Percentiles rank a stretch among this genome's conserved stretches.
phyloP scores from a whole-genome alignment of 2,888 invertebrate genomes.

The Caenorhabditis sp. region DNA sequence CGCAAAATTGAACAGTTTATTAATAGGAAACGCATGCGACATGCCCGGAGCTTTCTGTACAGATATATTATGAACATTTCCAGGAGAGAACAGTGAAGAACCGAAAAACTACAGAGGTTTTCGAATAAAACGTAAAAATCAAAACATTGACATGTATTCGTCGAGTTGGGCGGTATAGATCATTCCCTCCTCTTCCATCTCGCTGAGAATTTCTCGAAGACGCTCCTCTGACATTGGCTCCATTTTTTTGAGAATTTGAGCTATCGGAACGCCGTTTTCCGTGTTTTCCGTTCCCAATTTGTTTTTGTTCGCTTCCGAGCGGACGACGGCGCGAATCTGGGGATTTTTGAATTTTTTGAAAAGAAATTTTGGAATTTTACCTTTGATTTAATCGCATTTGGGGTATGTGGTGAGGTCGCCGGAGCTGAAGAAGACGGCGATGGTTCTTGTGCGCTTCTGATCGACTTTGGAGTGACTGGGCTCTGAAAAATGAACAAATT shows the following conservation, averaged over 20 bases:
- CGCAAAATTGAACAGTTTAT: neutral
- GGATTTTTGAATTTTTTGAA: no score
- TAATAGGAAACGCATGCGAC: constrained; percentile 1
- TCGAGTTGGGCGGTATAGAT: constrained; percentile 11
- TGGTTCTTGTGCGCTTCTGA: neutral
- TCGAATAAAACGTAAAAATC: constrained; percentile 6
- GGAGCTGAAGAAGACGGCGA: no score
- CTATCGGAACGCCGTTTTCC: constrained; percentile 28
- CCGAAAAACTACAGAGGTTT: no score
- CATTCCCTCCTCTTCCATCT: constrained; percentile 26
- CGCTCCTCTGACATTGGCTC: neutral
- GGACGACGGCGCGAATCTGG: constrained; percentile 23
- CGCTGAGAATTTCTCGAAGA: constrained; percentile 9
- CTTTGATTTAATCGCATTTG: neutral
- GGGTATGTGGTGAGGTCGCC: neutral
- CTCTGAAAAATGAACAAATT: constrained; percentile 1
- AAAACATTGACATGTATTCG: constrained; percentile 24
- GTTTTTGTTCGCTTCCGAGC: neutral
- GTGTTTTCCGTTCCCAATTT: neutral
- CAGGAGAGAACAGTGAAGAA: no score
- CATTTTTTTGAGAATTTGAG: neutral
- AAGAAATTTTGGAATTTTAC: neutral
- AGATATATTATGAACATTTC: neutral
- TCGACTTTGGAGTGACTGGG: neutral
- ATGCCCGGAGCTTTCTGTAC: no score